phyloP scores from a whole-genome alignment of 2,797 vertebrate genomes.

The Xiphophorus birchmanni region DNA sequence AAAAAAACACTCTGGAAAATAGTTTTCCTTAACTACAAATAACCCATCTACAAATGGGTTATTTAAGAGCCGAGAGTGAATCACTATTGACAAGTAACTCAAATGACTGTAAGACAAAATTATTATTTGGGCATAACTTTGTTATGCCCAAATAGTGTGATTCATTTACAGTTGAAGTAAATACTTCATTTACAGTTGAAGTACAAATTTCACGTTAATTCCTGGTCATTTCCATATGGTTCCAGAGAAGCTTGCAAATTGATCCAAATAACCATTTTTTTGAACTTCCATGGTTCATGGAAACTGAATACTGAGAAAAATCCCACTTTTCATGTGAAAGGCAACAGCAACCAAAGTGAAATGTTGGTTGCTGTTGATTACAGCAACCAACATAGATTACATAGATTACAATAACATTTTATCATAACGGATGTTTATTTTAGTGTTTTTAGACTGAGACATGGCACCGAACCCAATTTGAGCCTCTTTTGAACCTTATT shows the following conservation, averaged over 20 bases:
- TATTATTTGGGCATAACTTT: too few relatives aligned
- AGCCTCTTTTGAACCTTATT: conserved; percentile 41
- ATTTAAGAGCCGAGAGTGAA: too few relatives aligned
- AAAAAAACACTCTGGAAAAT: too few relatives aligned
- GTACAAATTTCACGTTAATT: neutral
- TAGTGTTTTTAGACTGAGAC: conserved; percentile 31
- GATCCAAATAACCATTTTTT: neutral
- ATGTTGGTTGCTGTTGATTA: too few relatives aligned
- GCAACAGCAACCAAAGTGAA: conserved; percentile 7
- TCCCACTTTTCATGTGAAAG: neutral
- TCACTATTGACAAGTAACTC: too few relatives aligned
- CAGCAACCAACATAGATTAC: too few relatives aligned
- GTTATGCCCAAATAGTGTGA: too few relatives aligned
- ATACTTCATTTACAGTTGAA: neutral
- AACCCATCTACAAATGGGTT: too few relatives aligned
- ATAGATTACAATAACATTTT: conserved; percentile 36
- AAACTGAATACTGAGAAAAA: neutral
- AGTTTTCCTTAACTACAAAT: too few relatives aligned
- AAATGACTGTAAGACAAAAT: too few relatives aligned
- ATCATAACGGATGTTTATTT: conserved; percentile 30
- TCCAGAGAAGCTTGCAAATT: neutral
- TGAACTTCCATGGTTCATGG: neutral
- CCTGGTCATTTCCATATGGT: neutral
- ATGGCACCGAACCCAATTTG: conserved; percentile 33
- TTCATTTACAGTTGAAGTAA: too few relatives aligned